phyloP scores from a whole-genome alignment of 2,113 vertebrate genomes.

The Nasalis larvatus region DNA sequence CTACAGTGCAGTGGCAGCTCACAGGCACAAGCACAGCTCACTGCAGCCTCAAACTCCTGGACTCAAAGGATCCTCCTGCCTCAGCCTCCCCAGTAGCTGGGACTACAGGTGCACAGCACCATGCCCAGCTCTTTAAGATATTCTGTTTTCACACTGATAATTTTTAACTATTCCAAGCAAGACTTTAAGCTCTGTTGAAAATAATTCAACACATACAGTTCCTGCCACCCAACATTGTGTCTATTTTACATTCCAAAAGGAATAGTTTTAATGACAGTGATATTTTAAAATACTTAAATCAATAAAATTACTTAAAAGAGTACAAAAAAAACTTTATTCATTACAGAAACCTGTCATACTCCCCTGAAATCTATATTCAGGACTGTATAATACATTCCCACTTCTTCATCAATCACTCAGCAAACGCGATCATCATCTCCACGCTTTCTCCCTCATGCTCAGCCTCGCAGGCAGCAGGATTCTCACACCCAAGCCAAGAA shows the following conservation, averaged over 20 bases:
- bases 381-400: not conserved
- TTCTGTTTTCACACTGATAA: conserved; percentile 2
- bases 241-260: conserved; percentile 52
- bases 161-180: conserved; percentile 7
- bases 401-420: conserved; percentile 39
- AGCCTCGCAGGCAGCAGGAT: not conserved
- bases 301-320: conserved; percentile 1
- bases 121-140: not conserved
- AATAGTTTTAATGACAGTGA: conserved; percentile 2
- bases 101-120: not conserved
- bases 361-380: conserved; percentile 12
- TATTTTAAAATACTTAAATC: conserved; percentile 44
- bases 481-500: conserved; percentile 52
- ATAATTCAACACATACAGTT: conserved; percentile 31
- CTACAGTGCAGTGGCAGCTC: not conserved
- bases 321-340: conserved; percentile 40
- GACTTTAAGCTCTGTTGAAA: not conserved
- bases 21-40: not conserved
- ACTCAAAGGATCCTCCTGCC: not conserved
- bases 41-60: not conserved
- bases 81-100: not conserved
- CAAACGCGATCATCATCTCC: conserved; percentile 32
- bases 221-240: not conserved
- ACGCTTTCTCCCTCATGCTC: conserved; percentile 43
- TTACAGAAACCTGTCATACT: conserved; percentile 21